Evolutionary conservation across 2,797 vertebrate genomes (phyloP).

Genomic region (Siniperca obscura): DNA sequence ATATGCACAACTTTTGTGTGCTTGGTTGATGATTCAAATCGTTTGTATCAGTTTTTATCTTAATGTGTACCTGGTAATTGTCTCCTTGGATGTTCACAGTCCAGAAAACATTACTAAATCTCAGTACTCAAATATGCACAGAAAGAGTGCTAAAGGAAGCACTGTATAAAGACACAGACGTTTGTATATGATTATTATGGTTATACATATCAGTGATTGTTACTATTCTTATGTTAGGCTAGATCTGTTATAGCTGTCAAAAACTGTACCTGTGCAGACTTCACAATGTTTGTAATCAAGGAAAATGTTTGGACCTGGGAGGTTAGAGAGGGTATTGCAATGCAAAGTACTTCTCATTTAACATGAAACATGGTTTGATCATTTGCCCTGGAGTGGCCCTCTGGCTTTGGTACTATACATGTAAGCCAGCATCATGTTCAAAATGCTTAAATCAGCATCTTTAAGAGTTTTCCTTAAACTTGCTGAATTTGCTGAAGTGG

Average conservation of each 20-base stretch:
- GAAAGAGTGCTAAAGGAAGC: not conserved
- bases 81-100: not conserved
- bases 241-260: not conserved
- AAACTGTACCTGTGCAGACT: not conserved
- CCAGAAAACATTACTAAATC: not conserved
- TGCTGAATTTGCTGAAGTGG: constrained; percentile 70
- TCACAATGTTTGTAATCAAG: not conserved
- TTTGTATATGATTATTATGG: not conserved
- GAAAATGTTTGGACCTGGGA: not conserved
- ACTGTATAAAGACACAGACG: not conserved
- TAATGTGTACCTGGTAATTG: not conserved
- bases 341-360: constrained; percentile 49
- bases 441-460: constrained; percentile 74
- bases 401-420: constrained; percentile 58
- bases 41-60: not conserved
- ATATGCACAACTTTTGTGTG: no score
- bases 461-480: constrained; percentile 67
- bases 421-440: constrained; percentile 60
- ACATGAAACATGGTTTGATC: constrained; percentile 71
- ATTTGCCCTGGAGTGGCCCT: constrained; percentile 65
- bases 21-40: not conserved
- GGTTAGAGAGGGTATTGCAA: constrained; percentile 37
- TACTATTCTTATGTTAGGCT: not conserved
- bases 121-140: not conserved
- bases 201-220: not conserved